Base-by-base conservation (phyloP, 2,888 invertebrate species). In the Diaperis boleti region DNA sequence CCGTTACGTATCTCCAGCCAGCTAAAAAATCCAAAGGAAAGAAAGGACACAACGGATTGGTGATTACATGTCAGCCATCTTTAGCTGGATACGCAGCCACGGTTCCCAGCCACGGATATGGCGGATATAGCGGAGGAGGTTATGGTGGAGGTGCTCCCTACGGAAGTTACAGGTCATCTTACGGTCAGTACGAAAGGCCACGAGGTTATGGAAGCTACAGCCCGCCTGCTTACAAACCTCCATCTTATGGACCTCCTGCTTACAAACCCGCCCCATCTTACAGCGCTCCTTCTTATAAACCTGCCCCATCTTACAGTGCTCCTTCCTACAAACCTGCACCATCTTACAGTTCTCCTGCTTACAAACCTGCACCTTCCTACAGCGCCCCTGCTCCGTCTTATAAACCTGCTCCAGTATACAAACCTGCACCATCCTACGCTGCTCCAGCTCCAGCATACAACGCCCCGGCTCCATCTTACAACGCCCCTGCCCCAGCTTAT, bases 31-130 rank as follows among this genome's bases (percentile, higher is more conserved):
- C 31, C 15, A 64, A 68, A 6, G 52, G 61, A 42, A 70, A 65
- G 45, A 68, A 64, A 15, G 54, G 65, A 13, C 79, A 79, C 61
- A 76, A 72, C 62, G 81, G 81, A 5, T 68, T 82, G 20, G 80
- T 81, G 2, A 81, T 82, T 33, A 81, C 81, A n/a, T 82, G 82
- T 62, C 81, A 81, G 72, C 82, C 82, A 8, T 77, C 78, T 60
- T 71, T 81, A 26, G 79, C 80, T 44, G 82, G 82, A 41, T 81
- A 80, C 57, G 78, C 79, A 18, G 71, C 76, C 29, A 68, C 72
- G 8, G 62, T 69, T 3, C 59, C 64, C 5, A 63, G 69, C 10
- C 68, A 67, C 20, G 66, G 65, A 41, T 44, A 57, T 18, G 54
- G 65, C 10, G 59, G 55, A 26, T 11, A 49, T 11, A 61, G 61